Evolutionary conservation across 2,113 vertebrate genomes (phyloP).

Genomic region (Saimiri boliviensis): DNA sequence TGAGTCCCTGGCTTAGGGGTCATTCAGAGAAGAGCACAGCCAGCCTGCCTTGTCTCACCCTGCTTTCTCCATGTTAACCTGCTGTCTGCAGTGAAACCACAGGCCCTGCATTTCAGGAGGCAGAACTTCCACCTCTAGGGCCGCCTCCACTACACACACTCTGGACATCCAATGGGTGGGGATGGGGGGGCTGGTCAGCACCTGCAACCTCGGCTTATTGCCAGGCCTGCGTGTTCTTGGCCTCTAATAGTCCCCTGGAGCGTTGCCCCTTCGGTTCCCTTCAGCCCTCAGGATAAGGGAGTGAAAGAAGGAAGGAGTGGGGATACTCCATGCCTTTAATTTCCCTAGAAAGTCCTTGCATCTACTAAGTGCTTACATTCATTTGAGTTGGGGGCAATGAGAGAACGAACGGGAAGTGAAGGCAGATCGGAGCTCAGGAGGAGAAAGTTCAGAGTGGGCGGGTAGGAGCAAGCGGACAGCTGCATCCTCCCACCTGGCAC

Average conservation of each 20-base stretch:
- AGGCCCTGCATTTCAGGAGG: neutral
- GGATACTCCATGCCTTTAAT: neutral
- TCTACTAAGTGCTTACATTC: neutral
- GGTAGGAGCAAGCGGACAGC: neutral
- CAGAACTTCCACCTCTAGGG: neutral
- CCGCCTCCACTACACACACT: neutral
- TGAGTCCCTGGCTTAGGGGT: neutral
- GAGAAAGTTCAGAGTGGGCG: neutral
- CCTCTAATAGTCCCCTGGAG: neutral
- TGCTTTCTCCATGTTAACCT: neutral
- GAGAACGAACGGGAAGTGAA: neutral
- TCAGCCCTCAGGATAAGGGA: neutral
- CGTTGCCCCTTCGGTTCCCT: neutral
- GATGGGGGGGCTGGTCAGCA: no score
- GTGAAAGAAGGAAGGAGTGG: neutral
- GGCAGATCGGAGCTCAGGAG: neutral
- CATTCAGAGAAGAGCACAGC: neutral
- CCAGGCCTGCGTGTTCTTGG: neutral
- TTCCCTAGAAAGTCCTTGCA: neutral
- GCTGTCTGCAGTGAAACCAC: neutral
- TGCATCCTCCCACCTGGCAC: fast-evolving
- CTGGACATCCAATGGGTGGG: neutral
- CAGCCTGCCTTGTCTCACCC: neutral
- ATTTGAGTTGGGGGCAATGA: neutral
- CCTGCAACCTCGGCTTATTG: neutral